Evolutionary conservation across 1,140 invertebrate species (phyloP), one percentile per base, ranked within the genome.

Genomic region (Trinorchestia longiramus): DNA sequence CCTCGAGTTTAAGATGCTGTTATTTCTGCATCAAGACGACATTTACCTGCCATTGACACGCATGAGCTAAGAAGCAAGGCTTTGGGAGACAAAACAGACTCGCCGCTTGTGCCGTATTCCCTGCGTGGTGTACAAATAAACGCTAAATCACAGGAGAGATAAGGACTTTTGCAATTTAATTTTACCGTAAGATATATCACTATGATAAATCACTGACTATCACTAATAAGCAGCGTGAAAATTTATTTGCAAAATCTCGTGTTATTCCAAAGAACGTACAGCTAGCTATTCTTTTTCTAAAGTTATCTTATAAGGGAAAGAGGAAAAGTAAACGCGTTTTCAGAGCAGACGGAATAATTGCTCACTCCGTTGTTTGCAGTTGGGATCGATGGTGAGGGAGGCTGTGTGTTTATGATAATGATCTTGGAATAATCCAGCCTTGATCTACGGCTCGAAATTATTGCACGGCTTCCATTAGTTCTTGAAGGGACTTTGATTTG

Each of bases 391-490:
- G 43, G n/a, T 42, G 88, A 90, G 88, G 88, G 88, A 90, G 88
- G 88, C 88, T 90, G 88, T 90, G 88, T 90, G 88, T 90, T 90
- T 90, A 90, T 90, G 88, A 90, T 90, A 90, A 90, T 90, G 88
- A 90, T 90, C 88, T 90, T 90, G 88, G 88, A 90, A 90, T 90
- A 90, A 90, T 90, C 88, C 88, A 8, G 41, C 88, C 88, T 90
- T 90, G 88, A 90, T 90, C 88, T 90, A 90, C 88, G 88, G 41
- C 88, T 90, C 41, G 88, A 90, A 90, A 90, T 90, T 90, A 90
- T 90, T 90, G n/a, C 88, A 41, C 11, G 88, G 11, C 88, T 41
- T 90, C 88, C 88, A 77, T 90, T 41, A 90, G 88, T 43, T 41
- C 43, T 42, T 90, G 43, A 90, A 90, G 41, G 88, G 4, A 90